A percentile compares a stretch with the other conserved stretches of the same genome.
Evolutionary conservation across 1,140 invertebrate genomes (phyloP).

Genomic region (Drosophila murphyi): DNA sequence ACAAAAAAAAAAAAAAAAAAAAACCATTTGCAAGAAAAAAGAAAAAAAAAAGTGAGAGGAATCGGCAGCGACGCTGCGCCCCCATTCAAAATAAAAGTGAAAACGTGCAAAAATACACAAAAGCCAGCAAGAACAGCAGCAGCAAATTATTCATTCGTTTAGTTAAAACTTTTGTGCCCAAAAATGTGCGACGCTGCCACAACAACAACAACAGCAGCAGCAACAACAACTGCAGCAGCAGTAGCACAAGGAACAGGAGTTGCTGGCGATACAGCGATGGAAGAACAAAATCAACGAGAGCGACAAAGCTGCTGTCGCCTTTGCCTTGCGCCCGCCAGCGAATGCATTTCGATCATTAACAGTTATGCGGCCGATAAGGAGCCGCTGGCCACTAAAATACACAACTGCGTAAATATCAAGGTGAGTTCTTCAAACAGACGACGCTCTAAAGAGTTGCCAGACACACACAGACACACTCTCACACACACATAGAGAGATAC

Average conservation of each 20-base stretch:
- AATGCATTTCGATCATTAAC: conserved; percentile 84
- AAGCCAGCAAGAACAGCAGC: conserved; percentile 41
- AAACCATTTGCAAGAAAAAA: conserved; percentile 19
- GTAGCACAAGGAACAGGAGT: conserved; percentile 20
- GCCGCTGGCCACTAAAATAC: conserved; percentile 81
- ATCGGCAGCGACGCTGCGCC: conserved; percentile 49
- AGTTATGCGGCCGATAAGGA: conserved; percentile 84
- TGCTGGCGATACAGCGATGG: conserved; percentile 30
- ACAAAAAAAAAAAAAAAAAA: conserved; percentile 31
- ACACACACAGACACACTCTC: background rate
- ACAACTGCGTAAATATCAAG: conserved; percentile 84
- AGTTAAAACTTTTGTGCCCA: conserved; percentile 14
- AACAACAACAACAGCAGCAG: conserved; percentile 22
- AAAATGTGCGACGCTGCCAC: conserved; percentile 73
- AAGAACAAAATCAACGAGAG: conserved; percentile 46
- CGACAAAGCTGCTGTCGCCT: conserved; percentile 83
- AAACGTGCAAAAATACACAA: conserved; percentile 67
- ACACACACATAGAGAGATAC: background rate
- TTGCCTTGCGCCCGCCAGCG: conserved; percentile 79
- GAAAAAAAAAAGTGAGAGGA: conserved; percentile 55
- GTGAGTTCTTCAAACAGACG: conserved; percentile 59
- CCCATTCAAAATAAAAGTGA: conserved; percentile 73
- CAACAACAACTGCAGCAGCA: conserved; percentile 30
- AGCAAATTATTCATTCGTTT: conserved; percentile 2
- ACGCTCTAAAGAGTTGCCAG: background rate